These are phyloP conservation scores for Cebidichthys violaceus DNA, from an alignment of 2,113 vertebrate genomes.

Conservation along the genomic window DNA sequence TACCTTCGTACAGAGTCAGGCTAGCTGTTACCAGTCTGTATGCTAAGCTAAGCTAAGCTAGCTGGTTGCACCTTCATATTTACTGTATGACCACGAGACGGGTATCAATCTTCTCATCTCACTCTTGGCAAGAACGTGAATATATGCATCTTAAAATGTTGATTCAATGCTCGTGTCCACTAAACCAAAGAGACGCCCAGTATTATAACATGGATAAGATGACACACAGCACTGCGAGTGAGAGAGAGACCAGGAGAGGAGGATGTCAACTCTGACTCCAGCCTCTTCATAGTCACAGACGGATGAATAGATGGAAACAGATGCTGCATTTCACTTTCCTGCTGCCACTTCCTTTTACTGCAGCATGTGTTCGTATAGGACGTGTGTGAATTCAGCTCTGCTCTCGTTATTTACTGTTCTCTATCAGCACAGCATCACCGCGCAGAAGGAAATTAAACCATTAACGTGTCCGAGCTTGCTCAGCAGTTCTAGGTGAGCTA, in stretches of 20 bases:
- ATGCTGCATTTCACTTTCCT: conserved; percentile 69
- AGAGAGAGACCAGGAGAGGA: conserved; percentile 17
- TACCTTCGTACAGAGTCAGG: no score
- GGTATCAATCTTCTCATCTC: neutral
- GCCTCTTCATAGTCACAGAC: conserved; percentile 31
- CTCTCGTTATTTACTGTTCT: neutral
- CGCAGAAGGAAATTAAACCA: no score
- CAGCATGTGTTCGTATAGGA: neutral
- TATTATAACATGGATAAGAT: neutral
- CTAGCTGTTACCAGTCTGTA: no score
- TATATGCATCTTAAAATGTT: neutral
- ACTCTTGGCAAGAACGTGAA: neutral
- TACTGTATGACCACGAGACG: neutral
- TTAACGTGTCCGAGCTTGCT: neutral
- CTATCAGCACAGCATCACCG: no score
- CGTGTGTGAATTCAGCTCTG: conserved; percentile 11
- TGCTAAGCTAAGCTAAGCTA: no score
- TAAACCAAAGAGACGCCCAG: conserved; percentile 9
- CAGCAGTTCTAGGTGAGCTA: no score
- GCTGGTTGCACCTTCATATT: no score
- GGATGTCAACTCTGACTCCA: conserved; percentile 56
- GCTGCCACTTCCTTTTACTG: conserved; percentile 52
- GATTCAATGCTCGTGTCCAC: neutral
- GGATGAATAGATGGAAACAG: conserved; percentile 79
- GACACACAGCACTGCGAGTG: neutral